Percentiles rank a stretch among this genome's conserved stretches.
Conservation (phyloP, 2,888 invertebrate species). For the Plemyria rubiginata region DNA sequence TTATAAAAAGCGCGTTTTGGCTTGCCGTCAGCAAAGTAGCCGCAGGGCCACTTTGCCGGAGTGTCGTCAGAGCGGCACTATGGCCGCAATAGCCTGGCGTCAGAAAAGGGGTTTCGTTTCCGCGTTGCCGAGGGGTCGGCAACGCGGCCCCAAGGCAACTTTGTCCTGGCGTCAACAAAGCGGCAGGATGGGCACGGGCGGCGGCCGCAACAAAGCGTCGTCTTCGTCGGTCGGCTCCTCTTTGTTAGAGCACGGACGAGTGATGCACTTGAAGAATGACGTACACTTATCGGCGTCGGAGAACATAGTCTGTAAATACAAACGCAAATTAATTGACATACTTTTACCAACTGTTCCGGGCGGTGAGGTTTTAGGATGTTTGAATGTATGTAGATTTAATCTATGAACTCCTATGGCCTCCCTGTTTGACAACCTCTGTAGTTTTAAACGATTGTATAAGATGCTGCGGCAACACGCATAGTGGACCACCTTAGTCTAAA, state of each 20-base stretch:
- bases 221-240: slow-evolving; percentile 49
- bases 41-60: slow-evolving; percentile 35
- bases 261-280: slow-evolving; percentile 49
- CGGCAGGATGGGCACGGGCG: slow-evolving; percentile 45
- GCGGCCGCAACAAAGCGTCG: slow-evolving; percentile 59
- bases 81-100: slow-evolving; percentile 25
- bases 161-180: slow-evolving; percentile 46
- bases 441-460: too few species aligned
- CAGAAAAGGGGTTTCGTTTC: slow-evolving; percentile 49
- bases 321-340: neutral
- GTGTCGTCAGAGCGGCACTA: slow-evolving; percentile 12
- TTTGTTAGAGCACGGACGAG: slow-evolving; percentile 60
- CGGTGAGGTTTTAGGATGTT: too few species aligned
- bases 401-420: too few species aligned
- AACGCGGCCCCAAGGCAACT: neutral
- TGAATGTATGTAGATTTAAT: neutral
- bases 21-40: slow-evolving; percentile 46
- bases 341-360: too few species aligned
- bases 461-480: too few species aligned
- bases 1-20: slow-evolving; percentile 6
- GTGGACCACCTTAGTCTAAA: too few species aligned
- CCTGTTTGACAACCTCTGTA: too few species aligned
- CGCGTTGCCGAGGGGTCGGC: slow-evolving; percentile 1
- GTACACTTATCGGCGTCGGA: slow-evolving; percentile 66
- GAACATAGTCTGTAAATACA: slow-evolving; percentile 63